Base-by-base conservation (phyloP, 2,113 vertebrate genomes). In the Onychostoma macrolepis region DNA sequence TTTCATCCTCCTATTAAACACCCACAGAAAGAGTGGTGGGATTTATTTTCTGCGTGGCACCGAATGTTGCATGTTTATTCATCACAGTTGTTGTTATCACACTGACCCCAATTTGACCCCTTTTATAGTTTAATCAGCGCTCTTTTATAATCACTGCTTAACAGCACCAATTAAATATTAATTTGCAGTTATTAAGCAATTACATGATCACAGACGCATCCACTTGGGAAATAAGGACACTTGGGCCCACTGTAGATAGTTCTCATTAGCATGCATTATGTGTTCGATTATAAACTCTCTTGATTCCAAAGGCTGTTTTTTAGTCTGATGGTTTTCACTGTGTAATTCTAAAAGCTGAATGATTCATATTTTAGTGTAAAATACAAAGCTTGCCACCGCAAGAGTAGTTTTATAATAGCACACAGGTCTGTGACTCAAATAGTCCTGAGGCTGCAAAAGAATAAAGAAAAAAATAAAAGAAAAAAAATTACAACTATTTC, bases 181-280 rank as follows among this genome's bases (percentile, higher is more conserved):
- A 87, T 87, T 87, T 87, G 88, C 71, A 69, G 69, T 85, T 80
- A 87, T 89, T 89, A 89, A 78, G 80, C 83, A 78, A 89, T 89
- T 87, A 83, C 79, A 87, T 38, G 84, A 89, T 89, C 84, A 86
- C 80, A 89, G 80, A 74, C n/a, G 19, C 72, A 83, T 80, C 50
- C 48, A 83, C 83, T 83, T 36, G 84, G 61, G 76, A 81, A 86
- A 89, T 71, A 28, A 61, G 65, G 79, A 84, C 74, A 80, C 45
- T 75, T 65, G 67, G 86, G 82, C 28, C 30, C 74, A 81, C 13
- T 56, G 36, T 19, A 71, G 56, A 77, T 78, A 76, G 21, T 56
- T 43, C 61, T 82, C 79, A 87, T 85, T 74, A 81, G 50, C 56
- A 87, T 71, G 45, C 67, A 53, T 33, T 48, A 26, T 33, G 30